phyloP scores from a whole-genome alignment of 2,797 vertebrate species.

The Chiloscyllium punctatum region DNA sequence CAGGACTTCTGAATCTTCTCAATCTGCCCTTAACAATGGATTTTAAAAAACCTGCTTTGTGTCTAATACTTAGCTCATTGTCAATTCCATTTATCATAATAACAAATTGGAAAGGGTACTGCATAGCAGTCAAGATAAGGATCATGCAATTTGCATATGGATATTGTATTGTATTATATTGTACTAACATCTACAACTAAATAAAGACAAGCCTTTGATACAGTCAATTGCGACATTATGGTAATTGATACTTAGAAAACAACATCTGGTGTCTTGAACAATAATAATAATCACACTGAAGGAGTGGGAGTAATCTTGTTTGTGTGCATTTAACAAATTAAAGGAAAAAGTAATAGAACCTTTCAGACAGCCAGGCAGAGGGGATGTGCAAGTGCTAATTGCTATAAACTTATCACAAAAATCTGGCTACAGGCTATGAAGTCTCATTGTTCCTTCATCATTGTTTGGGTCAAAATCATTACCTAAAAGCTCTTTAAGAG shows the following conservation, averaged over 20 bases:
- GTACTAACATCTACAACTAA: not conserved
- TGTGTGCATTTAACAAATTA: not conserved
- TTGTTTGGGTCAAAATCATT: not conserved
- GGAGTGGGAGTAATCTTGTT: not conserved
- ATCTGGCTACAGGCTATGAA: not conserved
- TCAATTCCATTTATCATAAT: not conserved
- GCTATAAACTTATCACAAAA: not conserved
- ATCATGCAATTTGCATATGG: not conserved
- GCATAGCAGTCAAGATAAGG: not conserved
- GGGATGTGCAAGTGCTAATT: not conserved
- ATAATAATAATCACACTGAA: not conserved
- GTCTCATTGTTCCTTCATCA: not conserved
- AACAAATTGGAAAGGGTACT: not conserved
- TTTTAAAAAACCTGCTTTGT: not conserved
- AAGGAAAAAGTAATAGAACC: not conserved
- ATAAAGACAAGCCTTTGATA: not conserved
- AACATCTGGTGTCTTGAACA: not conserved
- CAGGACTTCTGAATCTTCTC: not conserved
- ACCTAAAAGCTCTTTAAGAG: not conserved
- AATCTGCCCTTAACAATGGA: not conserved
- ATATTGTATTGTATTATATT: not conserved
- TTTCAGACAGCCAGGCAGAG: not conserved
- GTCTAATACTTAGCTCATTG: not conserved
- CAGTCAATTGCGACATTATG: not conserved
- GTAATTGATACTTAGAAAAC: not conserved